These are phyloP conservation scores for Anorthoa munda DNA, from an alignment of 2,888 invertebrate genomes.

Conservation along the genomic window DNA sequence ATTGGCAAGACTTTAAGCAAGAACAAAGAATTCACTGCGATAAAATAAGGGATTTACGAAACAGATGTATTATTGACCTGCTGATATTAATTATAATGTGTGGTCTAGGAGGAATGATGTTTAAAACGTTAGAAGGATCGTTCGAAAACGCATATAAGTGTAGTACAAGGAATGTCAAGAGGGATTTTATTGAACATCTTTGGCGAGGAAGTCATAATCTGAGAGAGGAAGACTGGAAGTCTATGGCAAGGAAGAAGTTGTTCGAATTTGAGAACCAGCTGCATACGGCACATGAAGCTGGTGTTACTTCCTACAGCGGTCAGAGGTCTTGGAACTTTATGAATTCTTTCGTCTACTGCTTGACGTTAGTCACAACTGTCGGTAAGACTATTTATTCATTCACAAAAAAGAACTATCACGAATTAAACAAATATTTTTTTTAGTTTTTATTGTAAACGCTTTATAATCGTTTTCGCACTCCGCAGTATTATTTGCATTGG, in stretches of 20 bases:
- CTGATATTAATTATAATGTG: constrained; percentile 94
- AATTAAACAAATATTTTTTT: neutral
- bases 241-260: constrained; percentile 94
- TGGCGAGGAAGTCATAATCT: constrained; percentile 96
- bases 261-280: constrained; percentile 96
- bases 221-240: constrained; percentile 97
- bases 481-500: neutral
- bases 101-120: constrained; percentile 95
- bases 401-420: neutral
- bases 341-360: constrained; percentile 96
- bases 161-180: constrained; percentile 96
- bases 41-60: constrained; percentile 90
- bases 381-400: constrained; percentile 91
- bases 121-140: constrained; percentile 95
- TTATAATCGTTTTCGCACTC: neutral
- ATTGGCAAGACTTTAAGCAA: constrained; percentile 91
- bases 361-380: constrained; percentile 97
- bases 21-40: constrained; percentile 91
- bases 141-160: constrained; percentile 97
- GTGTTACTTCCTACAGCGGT: constrained; percentile 95
- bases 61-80: constrained; percentile 93
- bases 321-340: constrained; percentile 97
- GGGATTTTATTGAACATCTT: constrained; percentile 96
- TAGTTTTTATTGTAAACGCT: neutral
- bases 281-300: constrained; percentile 95